phyloP scores from a whole-genome alignment of 2,888 invertebrate genomes.

The Mermis nigrescens region DNA sequence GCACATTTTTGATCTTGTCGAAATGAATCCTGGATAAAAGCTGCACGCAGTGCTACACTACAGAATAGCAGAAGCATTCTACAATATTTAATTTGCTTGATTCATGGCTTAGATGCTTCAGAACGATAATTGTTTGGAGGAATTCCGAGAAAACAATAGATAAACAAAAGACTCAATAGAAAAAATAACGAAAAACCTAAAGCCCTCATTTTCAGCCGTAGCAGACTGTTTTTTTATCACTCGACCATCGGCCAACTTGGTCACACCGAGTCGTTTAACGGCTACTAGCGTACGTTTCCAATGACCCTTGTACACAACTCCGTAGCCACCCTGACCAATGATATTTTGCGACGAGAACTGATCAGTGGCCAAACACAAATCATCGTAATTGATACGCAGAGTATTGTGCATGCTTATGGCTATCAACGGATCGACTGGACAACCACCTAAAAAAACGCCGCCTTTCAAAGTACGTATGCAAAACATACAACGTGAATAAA shows the following conservation, averaged over 20 bases:
- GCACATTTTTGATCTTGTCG: no score
- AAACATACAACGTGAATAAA: no score
- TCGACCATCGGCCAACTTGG: not conserved
- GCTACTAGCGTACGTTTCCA: conserved; percentile 75
- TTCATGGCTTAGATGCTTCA: no score
- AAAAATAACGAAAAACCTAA: no score
- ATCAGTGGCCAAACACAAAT: conserved; percentile 54
- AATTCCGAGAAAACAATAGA: no score
- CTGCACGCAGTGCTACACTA: no score
- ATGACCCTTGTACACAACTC: conserved; percentile 65
- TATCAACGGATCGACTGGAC: not conserved
- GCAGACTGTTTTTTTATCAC: not conserved
- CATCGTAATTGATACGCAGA: conserved; percentile 49
- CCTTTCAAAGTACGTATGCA: no score
- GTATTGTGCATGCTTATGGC: conserved; percentile 25
- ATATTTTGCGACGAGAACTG: conserved; percentile 53
- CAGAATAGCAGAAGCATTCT: no score
- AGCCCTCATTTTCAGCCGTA: not conserved
- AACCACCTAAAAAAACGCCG: not conserved
- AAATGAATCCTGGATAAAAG: no score
- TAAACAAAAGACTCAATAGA: no score
- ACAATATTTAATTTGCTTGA: no score
- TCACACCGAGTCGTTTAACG: conserved; percentile 50
- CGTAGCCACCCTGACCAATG: conserved; percentile 69
- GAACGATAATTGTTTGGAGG: no score